Evolutionary conservation across 2,797 vertebrate species (phyloP), one percentile per base, ranked within the genome.

Genomic region (Cottoperca gobio): DNA sequence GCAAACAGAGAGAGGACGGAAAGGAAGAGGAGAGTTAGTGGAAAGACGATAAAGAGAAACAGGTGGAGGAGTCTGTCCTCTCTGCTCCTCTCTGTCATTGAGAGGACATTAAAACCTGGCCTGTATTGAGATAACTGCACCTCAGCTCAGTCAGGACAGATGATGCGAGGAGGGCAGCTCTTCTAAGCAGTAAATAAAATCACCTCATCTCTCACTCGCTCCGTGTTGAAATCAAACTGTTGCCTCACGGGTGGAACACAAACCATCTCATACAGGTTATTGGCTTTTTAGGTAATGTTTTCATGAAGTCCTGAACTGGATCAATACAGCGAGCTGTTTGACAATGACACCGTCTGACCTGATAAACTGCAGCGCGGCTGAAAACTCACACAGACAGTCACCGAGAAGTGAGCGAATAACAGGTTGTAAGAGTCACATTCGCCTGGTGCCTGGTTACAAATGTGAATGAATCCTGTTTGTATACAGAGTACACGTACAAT

Each of bases 31-130:
- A n/a, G 74, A 78, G 42, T 46, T 28, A 33, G 31, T 31, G 70
- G 45, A 48, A 68, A 55, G 55, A 39, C 8, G 35, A 28, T 40
- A 50, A 33, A 55, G 60, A 57, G 61, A 76, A 75, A 80, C 63
- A 80, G 70, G 73, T 76, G 73, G 69, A 81, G 60, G 48, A 75
- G 72, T 26, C 45, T 13, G 73, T 64, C 71, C 66, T 70, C 50
- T 33, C n/a, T 52, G 55, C 63, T 62, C 54, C 45, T 55, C 45
- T 52, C n/a, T 66, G 76, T 86, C 87, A 84, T 86, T 82, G 79
- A 85, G 73, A 80, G 71, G 76, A 77, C 66, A 55, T 53, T 76
- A 67, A 79, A 86, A 75, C 43, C 79, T 76, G 65, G 59, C 55
- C 39, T 60, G 61, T 79, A 76, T 79, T 76, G 70, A 77, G 78